Evolutionary conservation across 2,113 vertebrate species (phyloP).

Genomic region (Gyps fulvus): DNA sequence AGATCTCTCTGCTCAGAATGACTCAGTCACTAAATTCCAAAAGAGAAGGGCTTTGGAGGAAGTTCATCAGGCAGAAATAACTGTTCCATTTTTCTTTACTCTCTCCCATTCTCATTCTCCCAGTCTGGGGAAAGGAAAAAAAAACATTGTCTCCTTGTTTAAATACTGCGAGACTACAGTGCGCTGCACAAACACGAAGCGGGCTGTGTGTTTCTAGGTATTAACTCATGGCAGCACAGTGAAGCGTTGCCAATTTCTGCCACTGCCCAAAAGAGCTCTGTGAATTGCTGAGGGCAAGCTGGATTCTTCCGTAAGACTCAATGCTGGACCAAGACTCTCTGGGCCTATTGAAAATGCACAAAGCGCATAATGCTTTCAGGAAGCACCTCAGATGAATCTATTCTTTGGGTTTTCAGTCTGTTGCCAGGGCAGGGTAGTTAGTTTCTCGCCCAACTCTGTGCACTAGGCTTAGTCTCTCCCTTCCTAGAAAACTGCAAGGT

Average conservation of each 20-base stretch:
- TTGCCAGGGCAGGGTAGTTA: background rate
- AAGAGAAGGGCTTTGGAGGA: conserved; percentile 56
- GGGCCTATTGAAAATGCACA: background rate
- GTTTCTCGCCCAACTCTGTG: background rate
- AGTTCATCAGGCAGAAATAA: conserved; percentile 52
- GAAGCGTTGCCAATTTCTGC: background rate
- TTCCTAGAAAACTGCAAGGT: conserved; percentile 39
- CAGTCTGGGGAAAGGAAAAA: background rate
- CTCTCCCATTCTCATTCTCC: background rate
- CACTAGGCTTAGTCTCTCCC: background rate
- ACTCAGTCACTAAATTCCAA: conserved; percentile 57
- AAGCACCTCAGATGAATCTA: background rate
- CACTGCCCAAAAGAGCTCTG: background rate
- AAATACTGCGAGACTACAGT: background rate
- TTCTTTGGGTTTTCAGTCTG: background rate
- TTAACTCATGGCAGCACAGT: background rate
- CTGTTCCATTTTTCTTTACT: background rate
- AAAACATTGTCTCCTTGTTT: background rate
- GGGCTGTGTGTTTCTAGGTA: background rate
- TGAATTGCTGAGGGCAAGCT: background rate
- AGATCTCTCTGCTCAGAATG: conserved; percentile 45
- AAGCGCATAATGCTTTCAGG: background rate
- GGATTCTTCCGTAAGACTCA: background rate
- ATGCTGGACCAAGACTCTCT: background rate
- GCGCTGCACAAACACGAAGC: conserved; percentile 15